Percentiles rank a stretch among this genome's conserved stretches.
Conservation (phyloP, 2,888 invertebrate species). For the Proisotoma minuta region DNA sequence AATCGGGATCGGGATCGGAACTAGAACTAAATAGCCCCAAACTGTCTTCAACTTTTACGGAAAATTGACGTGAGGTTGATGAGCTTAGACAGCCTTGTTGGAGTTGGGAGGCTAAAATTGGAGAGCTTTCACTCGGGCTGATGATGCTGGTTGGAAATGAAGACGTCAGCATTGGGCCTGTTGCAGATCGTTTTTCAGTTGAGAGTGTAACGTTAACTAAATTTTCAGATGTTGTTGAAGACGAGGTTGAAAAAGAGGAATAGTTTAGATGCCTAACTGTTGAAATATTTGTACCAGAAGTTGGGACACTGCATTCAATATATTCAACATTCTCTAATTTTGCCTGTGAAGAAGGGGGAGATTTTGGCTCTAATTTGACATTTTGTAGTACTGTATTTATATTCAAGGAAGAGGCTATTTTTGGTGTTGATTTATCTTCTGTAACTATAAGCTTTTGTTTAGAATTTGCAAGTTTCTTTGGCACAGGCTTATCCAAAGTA, state of each 20-base stretch:
- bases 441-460: no score
- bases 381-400: no score
- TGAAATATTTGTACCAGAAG: background rate
- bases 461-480: no score
- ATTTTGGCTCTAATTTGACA: no score
- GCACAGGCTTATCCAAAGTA: no score
- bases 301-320: no score
- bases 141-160: slow-evolving; percentile 16
- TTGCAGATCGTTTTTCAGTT: background rate
- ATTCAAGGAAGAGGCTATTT: no score
- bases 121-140: slow-evolving; percentile 40
- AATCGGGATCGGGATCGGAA: slow-evolving; percentile 4
- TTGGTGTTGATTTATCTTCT: no score
- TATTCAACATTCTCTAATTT: no score
- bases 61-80: slow-evolving; percentile 26
- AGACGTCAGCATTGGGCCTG: background rate
- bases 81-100: no score
- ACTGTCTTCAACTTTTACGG: slow-evolving; percentile 23
- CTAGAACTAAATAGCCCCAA: slow-evolving; percentile 14
- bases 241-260: background rate
- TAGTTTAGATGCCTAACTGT: background rate
- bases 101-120: slow-evolving; percentile 45
- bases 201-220: background rate
- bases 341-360: no score
- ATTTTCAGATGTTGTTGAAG: background rate